Percentiles rank a stretch among this genome's conserved stretches.
Evolutionary conservation across 1,140 invertebrate species (phyloP).

Genomic region (Heliconius hermathena): DNA sequence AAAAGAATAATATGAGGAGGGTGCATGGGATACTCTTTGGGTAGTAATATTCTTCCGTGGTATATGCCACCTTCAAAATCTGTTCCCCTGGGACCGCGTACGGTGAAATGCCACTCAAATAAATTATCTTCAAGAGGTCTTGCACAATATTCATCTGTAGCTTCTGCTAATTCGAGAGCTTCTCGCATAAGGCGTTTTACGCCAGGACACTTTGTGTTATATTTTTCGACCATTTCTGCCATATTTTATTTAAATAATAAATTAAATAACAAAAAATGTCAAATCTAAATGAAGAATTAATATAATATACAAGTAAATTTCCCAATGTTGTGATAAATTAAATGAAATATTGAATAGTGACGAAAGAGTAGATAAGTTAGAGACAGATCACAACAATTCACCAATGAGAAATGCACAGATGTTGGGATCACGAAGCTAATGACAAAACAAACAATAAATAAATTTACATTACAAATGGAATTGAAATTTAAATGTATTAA

Average conservation of each 20-base stretch:
- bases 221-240: slow-evolving; percentile 72
- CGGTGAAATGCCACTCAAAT: slow-evolving; percentile 99
- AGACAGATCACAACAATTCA: slow-evolving; percentile 31
- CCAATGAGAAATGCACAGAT: slow-evolving; percentile 50
- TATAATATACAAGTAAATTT: slow-evolving; percentile 43
- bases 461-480: too few species aligned
- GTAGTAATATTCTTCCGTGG: slow-evolving; percentile 95
- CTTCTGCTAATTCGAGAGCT: slow-evolving; percentile 91
- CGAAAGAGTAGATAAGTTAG: slow-evolving; percentile 22
- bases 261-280: slow-evolving; percentile 28
- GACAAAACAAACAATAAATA: background rate
- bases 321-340: slow-evolving; percentile 36
- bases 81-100: slow-evolving; percentile 92
- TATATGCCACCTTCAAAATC: slow-evolving; percentile 96
- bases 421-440: background rate
- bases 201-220: slow-evolving; percentile 84
- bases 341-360: slow-evolving; percentile 30
- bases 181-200: slow-evolving; percentile 97
- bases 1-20: slow-evolving; percentile 97
- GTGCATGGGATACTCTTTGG: slow-evolving; percentile 98
- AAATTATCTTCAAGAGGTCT: slow-evolving; percentile 96
- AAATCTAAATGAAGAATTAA: slow-evolving; percentile 31
- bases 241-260: slow-evolving; percentile 56
- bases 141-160: slow-evolving; percentile 95
- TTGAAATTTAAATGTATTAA: too few species aligned